phyloP scores from a whole-genome alignment of 2,113 vertebrate species.

The Eretmochelys imbricata region DNA sequence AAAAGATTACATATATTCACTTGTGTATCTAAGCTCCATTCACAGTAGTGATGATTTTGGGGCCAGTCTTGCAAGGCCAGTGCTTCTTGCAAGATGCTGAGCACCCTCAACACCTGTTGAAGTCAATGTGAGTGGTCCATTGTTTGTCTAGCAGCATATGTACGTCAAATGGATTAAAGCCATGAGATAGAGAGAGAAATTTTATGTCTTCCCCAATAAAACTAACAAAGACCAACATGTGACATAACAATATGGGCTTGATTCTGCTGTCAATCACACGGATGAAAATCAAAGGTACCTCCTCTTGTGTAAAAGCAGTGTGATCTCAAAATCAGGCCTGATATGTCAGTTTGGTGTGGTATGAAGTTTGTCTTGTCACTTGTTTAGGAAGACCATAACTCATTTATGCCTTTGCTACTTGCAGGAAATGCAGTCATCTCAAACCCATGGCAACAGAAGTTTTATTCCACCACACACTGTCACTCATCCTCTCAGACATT shows the following conservation, averaged over 20 bases:
- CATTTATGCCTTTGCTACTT: background rate
- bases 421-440: background rate
- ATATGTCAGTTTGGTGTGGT: background rate
- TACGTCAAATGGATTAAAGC: background rate
- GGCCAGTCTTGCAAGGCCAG: background rate
- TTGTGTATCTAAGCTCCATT: background rate
- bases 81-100: background rate
- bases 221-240: background rate
- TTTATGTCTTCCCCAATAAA: background rate
- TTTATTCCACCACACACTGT: background rate
- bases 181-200: background rate
- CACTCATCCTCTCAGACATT: background rate
- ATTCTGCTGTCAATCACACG: background rate
- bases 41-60: background rate
- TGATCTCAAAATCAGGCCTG: background rate
- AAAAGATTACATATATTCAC: background rate
- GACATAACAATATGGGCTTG: background rate
- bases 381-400: background rate
- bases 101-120: background rate
- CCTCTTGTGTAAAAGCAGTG: background rate
- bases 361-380: background rate
- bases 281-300: background rate
- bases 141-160: background rate
- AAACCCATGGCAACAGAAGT: background rate
- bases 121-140: background rate